Conservation (phyloP, 92 coral and sea anemone species). For the Porites lobata region DNA sequence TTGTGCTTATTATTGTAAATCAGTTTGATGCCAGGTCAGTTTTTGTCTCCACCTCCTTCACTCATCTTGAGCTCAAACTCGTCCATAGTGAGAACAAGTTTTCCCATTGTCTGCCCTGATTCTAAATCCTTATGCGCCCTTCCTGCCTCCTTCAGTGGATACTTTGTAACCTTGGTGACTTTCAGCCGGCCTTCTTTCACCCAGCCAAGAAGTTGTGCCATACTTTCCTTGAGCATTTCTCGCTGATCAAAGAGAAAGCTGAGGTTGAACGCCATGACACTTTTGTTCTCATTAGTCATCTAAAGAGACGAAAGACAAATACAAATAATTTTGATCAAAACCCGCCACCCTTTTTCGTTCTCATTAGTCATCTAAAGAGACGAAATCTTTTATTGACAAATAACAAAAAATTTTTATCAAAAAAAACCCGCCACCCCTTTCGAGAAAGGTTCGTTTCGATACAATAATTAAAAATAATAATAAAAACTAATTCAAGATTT, state of each 20-base stretch:
- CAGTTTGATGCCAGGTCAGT: neutral
- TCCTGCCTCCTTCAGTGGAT: conserved; percentile 87
- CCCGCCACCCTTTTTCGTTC: conserved; percentile 53
- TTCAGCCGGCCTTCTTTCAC: conserved; percentile 80
- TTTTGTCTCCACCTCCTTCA: neutral
- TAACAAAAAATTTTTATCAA: neutral
- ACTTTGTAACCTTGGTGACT: conserved; percentile 86
- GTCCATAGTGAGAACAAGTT: conserved; percentile 90
- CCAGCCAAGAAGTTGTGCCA: conserved; percentile 89
- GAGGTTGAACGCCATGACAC: conserved; percentile 96
- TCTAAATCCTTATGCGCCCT: conserved; percentile 94
- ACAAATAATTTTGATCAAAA: neutral
- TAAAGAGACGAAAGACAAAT: conserved; percentile 12
- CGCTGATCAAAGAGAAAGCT: conserved; percentile 88
- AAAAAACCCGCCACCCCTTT: too few species aligned
- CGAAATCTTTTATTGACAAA: neutral
- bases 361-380: conserved; percentile 82
- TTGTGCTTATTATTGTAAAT: neutral
- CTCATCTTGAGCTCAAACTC: conserved; percentile 69
- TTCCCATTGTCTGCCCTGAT: conserved; percentile 96
- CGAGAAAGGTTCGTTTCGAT: too few species aligned
- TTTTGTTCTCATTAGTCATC: conserved; percentile 90
- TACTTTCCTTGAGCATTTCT: conserved; percentile 81
- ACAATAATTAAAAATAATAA: too few species aligned
- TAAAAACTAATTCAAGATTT: too few species aligned